Evolutionary conservation across 2,113 vertebrate species (phyloP).

Genomic region (Paramisgurnus dabryanus): DNA sequence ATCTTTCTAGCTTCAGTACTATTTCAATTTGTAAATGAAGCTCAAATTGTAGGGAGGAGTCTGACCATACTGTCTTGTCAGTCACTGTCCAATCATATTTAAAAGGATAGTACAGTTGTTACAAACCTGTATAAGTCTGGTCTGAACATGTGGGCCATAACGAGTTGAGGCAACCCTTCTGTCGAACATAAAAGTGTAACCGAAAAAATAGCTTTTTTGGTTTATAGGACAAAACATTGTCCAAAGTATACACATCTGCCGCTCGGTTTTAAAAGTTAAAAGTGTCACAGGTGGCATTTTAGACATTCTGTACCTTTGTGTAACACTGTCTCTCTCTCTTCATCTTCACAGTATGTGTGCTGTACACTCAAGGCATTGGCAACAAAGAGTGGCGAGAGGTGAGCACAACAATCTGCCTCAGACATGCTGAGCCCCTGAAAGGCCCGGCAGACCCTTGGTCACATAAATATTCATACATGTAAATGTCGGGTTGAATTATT

Average conservation of each 20-base stretch:
- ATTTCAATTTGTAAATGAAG: too few species aligned
- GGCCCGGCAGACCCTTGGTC: neutral
- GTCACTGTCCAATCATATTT: too few species aligned
- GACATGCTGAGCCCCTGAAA: neutral
- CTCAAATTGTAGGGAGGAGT: too few species aligned
- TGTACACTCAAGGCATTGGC: slow-evolving; percentile 93
- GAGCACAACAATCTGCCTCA: slow-evolving; percentile 59
- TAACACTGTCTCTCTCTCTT: slow-evolving; percentile 10
- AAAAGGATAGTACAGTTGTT: too few species aligned
- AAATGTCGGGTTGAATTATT: slow-evolving; percentile 56
- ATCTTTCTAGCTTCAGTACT: too few species aligned
- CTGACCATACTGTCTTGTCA: too few species aligned
- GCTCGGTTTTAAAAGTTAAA: neutral
- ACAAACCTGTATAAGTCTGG: too few species aligned
- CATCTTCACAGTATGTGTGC: slow-evolving; percentile 86
- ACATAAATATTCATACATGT: slow-evolving; percentile 63
- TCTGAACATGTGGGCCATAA: too few species aligned
- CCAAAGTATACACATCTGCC: neutral
- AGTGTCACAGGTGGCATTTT: neutral
- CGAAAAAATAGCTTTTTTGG: too few species aligned
- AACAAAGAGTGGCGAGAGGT: slow-evolving; percentile 99
- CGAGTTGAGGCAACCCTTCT: too few species aligned
- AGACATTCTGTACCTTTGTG: neutral
- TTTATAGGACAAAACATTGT: neutral
- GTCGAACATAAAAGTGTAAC: too few species aligned